Evolutionary conservation across 1,140 invertebrate species (phyloP).

Genomic region (Macrostomum lignano): DNA sequence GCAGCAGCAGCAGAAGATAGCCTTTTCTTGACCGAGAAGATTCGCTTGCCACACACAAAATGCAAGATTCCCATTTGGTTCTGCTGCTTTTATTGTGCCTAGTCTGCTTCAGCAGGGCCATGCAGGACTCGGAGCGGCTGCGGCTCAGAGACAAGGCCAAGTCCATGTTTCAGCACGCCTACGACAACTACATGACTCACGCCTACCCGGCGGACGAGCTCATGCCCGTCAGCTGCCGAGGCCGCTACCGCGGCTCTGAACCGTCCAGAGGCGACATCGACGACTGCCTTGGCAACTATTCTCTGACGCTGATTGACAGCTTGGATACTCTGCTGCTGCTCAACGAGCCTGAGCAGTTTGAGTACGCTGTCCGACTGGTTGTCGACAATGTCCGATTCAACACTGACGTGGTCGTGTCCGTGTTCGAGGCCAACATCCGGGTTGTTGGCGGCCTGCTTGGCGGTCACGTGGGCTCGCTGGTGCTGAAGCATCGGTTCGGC

Average conservation of each 20-base stretch:
- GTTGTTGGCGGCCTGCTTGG: conserved; percentile 73
- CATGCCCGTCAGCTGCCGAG: conserved; percentile 79
- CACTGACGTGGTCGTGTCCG: conserved; percentile 70
- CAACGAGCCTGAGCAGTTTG: conserved; percentile 72
- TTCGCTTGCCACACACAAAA: too few species aligned
- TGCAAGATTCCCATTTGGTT: too few species aligned
- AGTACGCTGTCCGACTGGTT: conserved; percentile 54
- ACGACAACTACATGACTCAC: conserved; percentile 59
- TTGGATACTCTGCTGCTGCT: conserved; percentile 70
- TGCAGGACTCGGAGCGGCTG: too few species aligned
- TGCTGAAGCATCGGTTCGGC: conserved; percentile 35
- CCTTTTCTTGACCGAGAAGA: too few species aligned
- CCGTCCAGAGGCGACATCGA: conserved; percentile 73
- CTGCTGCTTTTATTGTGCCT: too few species aligned
- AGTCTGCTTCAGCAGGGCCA: too few species aligned
- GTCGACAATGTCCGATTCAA: conserved; percentile 52
- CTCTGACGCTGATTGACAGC: conserved; percentile 69
- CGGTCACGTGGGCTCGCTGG: conserved; percentile 51
- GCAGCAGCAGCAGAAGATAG: too few species aligned
- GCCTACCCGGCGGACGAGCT: conserved; percentile 91
- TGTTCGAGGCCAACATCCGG: conserved; percentile 91
- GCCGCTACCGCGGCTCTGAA: conserved; percentile 45
- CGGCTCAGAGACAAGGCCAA: conserved; percentile 44
- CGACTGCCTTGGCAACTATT: conserved; percentile 79
- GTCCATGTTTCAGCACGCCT: conserved; percentile 92